Evolutionary conservation across 2,797 vertebrate species (phyloP).

Genomic region (Anomalospiza imberbis): DNA sequence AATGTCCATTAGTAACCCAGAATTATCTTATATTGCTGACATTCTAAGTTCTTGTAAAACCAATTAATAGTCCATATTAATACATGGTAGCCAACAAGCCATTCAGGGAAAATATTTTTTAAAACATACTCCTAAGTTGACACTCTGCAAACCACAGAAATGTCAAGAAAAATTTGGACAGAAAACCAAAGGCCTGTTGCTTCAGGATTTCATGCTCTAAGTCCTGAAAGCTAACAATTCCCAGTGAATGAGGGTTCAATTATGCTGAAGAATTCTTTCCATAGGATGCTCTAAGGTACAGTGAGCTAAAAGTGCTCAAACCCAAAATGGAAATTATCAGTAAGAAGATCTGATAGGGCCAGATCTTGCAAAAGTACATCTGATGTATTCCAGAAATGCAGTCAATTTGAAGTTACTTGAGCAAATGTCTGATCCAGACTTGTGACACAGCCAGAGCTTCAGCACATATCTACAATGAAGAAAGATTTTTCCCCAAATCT

Average conservation of each 20-base stretch:
- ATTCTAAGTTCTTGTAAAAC: slow-evolving; percentile 10
- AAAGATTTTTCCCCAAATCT: not conserved
- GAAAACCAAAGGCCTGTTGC: not conserved
- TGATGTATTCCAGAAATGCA: not conserved
- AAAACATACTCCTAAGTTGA: not conserved
- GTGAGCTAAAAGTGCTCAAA: not conserved
- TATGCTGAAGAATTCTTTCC: not conserved
- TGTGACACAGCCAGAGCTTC: not conserved
- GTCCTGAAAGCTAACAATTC: not conserved
- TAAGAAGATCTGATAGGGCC: not conserved
- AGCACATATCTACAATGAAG: not conserved
- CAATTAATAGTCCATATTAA: not conserved
- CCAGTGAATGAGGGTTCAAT: not conserved
- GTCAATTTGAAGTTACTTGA: not conserved
- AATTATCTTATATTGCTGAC: slow-evolving; percentile 42
- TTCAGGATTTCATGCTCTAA: not conserved
- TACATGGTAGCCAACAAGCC: not conserved
- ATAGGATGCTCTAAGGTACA: not conserved
- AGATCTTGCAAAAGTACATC: not conserved
- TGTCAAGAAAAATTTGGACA: not conserved
- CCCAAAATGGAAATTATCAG: not conserved
- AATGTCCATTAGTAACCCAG: slow-evolving; percentile 18
- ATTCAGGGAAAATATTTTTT: not conserved
- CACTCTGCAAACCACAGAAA: not conserved
- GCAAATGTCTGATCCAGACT: not conserved